These are phyloP conservation scores for Oncorhynchus clarkii DNA, from an alignment of 2,113 vertebrate species.

Conservation along the genomic window DNA sequence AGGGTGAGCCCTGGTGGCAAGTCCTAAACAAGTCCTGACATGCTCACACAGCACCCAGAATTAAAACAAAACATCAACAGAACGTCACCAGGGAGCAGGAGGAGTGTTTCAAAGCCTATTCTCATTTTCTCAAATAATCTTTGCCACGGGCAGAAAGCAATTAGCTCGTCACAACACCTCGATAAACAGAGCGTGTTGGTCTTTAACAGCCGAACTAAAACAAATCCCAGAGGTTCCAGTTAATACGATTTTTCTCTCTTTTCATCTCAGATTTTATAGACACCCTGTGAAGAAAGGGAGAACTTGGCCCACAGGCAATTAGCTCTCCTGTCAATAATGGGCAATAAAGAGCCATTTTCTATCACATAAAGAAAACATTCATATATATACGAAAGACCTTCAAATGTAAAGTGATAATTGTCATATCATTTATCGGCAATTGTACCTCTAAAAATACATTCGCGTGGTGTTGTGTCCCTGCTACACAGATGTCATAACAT, in stretches of 20 bases:
- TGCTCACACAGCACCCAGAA: slow-evolving; percentile 27
- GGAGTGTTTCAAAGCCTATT: too few relatives aligned
- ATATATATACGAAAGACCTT: neutral
- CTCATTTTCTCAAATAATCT: too few relatives aligned
- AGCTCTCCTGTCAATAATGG: neutral
- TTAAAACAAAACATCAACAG: slow-evolving; percentile 22
- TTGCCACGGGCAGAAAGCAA: slow-evolving; percentile 52
- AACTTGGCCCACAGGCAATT: neutral
- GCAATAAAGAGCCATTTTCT: neutral
- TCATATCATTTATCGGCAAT: neutral
- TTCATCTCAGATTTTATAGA: neutral
- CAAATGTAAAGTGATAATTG: neutral
- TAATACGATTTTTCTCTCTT: neutral
- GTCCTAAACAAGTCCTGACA: slow-evolving; percentile 26
- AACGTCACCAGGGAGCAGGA: too few relatives aligned
- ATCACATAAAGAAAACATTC: neutral
- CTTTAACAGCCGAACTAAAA: slow-evolving; percentile 3
- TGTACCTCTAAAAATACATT: too few relatives aligned
- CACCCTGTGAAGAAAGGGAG: neutral
- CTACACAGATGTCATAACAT: too few relatives aligned
- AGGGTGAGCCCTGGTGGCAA: slow-evolving; percentile 14
- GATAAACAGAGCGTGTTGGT: neutral
- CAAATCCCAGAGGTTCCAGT: neutral
- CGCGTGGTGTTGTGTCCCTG: too few relatives aligned
- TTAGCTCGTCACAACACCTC: neutral